Conservation (phyloP, 2,797 vertebrate genomes). For the Lindbergichthys nudifrons region DNA sequence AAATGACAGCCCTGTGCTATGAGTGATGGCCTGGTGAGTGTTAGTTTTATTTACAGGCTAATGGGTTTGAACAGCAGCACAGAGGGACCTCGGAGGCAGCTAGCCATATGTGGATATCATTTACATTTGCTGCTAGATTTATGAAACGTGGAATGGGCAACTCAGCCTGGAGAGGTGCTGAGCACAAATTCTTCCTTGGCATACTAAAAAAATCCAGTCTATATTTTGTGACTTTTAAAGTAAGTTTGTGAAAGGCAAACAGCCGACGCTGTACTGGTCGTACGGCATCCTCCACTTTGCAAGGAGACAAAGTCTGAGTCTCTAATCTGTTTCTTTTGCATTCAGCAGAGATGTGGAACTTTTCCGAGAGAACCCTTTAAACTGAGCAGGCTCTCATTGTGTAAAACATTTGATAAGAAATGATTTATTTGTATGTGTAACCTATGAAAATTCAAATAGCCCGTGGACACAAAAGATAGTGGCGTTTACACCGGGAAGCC, state of each 20-base stretch:
- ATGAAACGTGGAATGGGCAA: slow-evolving; percentile 8
- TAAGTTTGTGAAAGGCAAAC: slow-evolving; percentile 7
- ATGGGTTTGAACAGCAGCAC: slow-evolving; percentile 18
- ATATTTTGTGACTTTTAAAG: slow-evolving; percentile 4
- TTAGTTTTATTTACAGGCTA: slow-evolving; percentile 16
- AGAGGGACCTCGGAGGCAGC: slow-evolving; percentile 9
- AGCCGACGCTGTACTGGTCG: neutral
- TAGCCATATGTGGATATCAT: slow-evolving; percentile 32
- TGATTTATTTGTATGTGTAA: slow-evolving; percentile 79
- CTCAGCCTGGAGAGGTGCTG: neutral
- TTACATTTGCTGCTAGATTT: slow-evolving; percentile 17
- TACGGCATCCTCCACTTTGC: slow-evolving; percentile 11
- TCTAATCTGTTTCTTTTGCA: slow-evolving; percentile 36
- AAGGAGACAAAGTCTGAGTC: slow-evolving; percentile 17
- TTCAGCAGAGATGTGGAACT: slow-evolving; percentile 46
- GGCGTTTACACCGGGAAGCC: slow-evolving; percentile 65
- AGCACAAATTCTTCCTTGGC: slow-evolving; percentile 3
- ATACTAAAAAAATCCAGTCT: neutral
- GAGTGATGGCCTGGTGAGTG: neutral
- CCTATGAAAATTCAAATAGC: slow-evolving; percentile 76
- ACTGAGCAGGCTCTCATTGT: slow-evolving; percentile 52
- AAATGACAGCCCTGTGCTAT: neutral
- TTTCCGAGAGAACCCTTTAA: slow-evolving; percentile 50
- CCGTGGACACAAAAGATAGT: slow-evolving; percentile 72
- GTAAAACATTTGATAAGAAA: slow-evolving; percentile 74